Conservation (phyloP, 1,140 invertebrate genomes). For the Argopecten irradians region DNA sequence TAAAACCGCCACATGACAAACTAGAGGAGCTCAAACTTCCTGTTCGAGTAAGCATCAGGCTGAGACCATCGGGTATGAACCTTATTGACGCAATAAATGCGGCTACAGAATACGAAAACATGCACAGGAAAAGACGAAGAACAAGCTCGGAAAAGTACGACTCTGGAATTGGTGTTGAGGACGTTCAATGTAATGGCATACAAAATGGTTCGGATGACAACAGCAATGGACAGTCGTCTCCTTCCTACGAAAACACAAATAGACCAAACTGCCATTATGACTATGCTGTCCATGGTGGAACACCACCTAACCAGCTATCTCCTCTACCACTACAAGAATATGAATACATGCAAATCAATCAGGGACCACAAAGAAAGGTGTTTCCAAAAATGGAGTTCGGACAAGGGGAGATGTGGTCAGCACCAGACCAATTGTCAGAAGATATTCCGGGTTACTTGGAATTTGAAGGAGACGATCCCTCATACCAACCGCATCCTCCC, state of each 20-base stretch:
- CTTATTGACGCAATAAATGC: neutral
- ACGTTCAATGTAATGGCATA: neutral
- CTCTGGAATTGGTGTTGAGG: neutral
- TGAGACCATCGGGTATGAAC: neutral
- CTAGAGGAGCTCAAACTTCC: neutral
- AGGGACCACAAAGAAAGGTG: neutral
- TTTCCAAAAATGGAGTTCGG: neutral
- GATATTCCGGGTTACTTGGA: neutral
- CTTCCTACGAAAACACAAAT: neutral
- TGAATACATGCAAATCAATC: neutral
- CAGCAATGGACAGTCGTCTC: neutral
- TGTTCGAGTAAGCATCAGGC: neutral
- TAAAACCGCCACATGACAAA: neutral
- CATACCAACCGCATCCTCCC: neutral
- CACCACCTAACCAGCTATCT: neutral
- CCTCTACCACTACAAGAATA: neutral
- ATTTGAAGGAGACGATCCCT: neutral
- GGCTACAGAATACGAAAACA: neutral
- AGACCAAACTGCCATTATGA: neutral
- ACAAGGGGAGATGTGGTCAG: neutral
- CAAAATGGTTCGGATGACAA: neutral
- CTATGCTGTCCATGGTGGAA: neutral
- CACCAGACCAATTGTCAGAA: neutral
- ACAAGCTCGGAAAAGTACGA: neutral
- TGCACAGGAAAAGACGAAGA: neutral